Conservation (phyloP, 1,140 invertebrate genomes). For the Philotrypesis tridentata region DNA sequence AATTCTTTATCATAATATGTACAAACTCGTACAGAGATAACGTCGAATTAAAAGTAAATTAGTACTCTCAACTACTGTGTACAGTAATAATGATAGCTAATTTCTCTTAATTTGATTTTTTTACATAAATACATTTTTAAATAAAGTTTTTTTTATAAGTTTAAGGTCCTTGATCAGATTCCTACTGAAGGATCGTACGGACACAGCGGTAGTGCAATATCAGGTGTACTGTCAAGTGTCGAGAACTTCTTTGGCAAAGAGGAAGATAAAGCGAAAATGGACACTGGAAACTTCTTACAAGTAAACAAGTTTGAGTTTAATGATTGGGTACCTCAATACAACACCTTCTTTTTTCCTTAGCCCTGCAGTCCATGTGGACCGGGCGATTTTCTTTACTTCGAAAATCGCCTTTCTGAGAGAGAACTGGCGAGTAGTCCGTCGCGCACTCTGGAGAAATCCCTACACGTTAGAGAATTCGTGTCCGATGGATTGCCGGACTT, state of each 20-base stretch:
- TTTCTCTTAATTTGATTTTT: not conserved
- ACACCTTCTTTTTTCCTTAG: conserved; percentile 49
- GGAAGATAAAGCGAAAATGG: conserved; percentile 50
- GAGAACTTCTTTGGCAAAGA: conserved; percentile 40
- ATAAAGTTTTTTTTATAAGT: conserved; percentile 47
- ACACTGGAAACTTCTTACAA: conserved; percentile 58
- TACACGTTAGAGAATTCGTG: conserved; percentile 48
- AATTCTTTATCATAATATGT: not conserved
- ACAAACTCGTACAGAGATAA: not conserved
- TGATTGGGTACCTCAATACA: conserved; percentile 42
- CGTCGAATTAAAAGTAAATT: too few species aligned
- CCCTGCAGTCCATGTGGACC: conserved; percentile 58
- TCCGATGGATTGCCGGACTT: conserved; percentile 42
- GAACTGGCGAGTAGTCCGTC: conserved; percentile 50
- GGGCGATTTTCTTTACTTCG: conserved; percentile 59
- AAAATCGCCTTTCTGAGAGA: conserved; percentile 54
- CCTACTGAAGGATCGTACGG: conserved; percentile 31
- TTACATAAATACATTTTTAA: not conserved
- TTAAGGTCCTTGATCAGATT: conserved; percentile 49
- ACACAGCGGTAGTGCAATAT: conserved; percentile 40
- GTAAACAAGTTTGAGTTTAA: conserved; percentile 56
- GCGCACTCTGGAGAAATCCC: conserved; percentile 51
- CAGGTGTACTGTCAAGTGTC: conserved; percentile 28
- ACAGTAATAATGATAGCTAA: too few species aligned
- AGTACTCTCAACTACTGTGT: too few species aligned